phyloP scores from a whole-genome alignment of 2,113 vertebrate species.

The Charina bottae region DNA sequence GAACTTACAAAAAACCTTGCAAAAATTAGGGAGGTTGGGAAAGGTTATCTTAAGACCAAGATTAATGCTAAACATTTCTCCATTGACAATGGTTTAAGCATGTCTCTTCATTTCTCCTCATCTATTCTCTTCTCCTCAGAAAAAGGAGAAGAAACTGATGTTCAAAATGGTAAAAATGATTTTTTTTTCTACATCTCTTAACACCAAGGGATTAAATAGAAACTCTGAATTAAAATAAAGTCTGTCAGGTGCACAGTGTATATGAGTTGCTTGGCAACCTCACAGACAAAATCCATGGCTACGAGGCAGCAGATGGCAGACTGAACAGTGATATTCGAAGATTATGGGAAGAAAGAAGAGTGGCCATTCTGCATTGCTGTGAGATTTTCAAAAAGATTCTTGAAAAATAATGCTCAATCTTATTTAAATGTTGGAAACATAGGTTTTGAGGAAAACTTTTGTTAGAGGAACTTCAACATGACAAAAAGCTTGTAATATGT shows the following conservation, averaged over 20 bases:
- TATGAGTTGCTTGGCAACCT: constrained; percentile 49
- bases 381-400: neutral
- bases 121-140: constrained; percentile 13
- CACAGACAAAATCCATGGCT: constrained; percentile 39
- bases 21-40: neutral
- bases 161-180: constrained; percentile 31
- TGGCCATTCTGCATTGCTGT: neutral
- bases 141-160: neutral
- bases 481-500: neutral
- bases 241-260: constrained; percentile 39
- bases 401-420: neutral
- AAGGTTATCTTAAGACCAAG: neutral
- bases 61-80: neutral
- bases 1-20: neutral
- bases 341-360: neutral
- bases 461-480: neutral
- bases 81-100: constrained; percentile 24
- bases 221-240: constrained; percentile 34
- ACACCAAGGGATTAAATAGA: constrained; percentile 46
- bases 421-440: constrained; percentile 15
- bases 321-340: neutral
- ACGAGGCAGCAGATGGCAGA: constrained; percentile 35
- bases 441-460: neutral
- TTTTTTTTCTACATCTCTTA: constrained; percentile 41
- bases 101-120: neutral